Conservation (phyloP, 2,797 vertebrate genomes). For the Sebastes nivosus region DNA sequence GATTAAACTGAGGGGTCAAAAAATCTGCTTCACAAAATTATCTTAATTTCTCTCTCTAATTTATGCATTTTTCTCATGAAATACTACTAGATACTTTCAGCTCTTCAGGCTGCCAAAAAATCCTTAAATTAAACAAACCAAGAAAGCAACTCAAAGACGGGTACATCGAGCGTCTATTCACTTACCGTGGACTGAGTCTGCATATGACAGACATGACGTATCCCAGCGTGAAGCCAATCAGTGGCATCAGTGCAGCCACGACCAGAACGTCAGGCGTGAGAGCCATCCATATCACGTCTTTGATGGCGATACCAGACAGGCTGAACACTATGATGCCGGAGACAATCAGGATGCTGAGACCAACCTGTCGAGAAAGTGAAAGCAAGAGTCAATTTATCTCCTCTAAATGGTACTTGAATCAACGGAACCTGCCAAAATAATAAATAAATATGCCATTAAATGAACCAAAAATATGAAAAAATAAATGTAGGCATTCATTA, state of each 20-base stretch:
- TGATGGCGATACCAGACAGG: constrained; percentile 70
- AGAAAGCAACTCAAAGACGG: neutral
- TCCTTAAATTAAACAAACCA: neutral
- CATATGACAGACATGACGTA: constrained; percentile 81
- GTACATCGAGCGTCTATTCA: neutral
- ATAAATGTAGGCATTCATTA: no score
- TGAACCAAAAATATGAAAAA: no score
- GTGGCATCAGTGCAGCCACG: constrained; percentile 84
- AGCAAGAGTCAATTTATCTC: neutral
- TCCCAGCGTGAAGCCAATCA: constrained; percentile 84
- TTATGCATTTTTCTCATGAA: neutral
- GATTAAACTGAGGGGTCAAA: neutral
- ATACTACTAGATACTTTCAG: neutral
- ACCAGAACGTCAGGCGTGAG: constrained; percentile 77
- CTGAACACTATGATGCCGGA: constrained; percentile 49
- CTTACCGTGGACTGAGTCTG: constrained; percentile 79
- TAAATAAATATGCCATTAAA: no score
- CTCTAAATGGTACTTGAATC: neutral
- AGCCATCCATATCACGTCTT: constrained; percentile 65
- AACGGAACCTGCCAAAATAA: no score
- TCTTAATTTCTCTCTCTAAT: neutral
- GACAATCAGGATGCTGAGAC: constrained; percentile 73
- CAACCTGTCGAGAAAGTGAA: constrained; percentile 71
- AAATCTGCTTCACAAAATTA: neutral
- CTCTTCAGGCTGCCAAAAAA: neutral